Base-by-base conservation (phyloP, 2,888 invertebrate genomes). In the Acleris literana region DNA sequence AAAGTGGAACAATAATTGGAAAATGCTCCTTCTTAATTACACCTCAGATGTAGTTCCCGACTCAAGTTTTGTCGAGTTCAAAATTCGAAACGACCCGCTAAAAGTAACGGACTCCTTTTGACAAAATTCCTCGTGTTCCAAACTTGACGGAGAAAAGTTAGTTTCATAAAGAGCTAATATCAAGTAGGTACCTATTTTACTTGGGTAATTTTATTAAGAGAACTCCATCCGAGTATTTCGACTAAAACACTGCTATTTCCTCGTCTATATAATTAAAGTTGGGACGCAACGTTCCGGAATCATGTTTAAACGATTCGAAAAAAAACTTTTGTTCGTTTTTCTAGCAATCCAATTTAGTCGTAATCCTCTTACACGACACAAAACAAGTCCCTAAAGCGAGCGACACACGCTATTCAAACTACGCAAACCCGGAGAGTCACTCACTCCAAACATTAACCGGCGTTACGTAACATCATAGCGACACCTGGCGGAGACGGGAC, bases 401-500 rank as follows among this genome's bases (percentile, higher is more conserved):
- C 20, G 54, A 57, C 53, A 51, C 65, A 65, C 64, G 63, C 63
- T 43, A 66, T 70, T 72, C 68, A 71, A 70, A 70, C 70, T 68
- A 52, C 56, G 62, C 71, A 69, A 69, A 70, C 59, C 65, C 67
- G 56, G 53, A 67, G 67, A 67, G 67, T 63, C 67, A 66, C 68
- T 68, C 66, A 52, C 63, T 63, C 56, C 39, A 51, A 63, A 44
- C 63, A 63, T 63, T 63, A 53, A 17, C 44, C 29, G 17, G 57
- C 39, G 59, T 72, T 71, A 70, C 51, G 64, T 67, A 71, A 71
- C 57, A 64, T 56, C 55, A 56, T 51, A 56, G 53, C 66, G 70
- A 70, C 72, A 73, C 71, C 72, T 72, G 72, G 71, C 44, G 57
- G 68, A 60, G 69, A 68, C 69, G 70, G 70, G 69, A 69, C 72